A percentile compares a stretch with the other conserved stretches of the same genome.
Evolutionary conservation across 2,888 invertebrate species (phyloP).

Genomic region (Anoplius nigerrimus): DNA sequence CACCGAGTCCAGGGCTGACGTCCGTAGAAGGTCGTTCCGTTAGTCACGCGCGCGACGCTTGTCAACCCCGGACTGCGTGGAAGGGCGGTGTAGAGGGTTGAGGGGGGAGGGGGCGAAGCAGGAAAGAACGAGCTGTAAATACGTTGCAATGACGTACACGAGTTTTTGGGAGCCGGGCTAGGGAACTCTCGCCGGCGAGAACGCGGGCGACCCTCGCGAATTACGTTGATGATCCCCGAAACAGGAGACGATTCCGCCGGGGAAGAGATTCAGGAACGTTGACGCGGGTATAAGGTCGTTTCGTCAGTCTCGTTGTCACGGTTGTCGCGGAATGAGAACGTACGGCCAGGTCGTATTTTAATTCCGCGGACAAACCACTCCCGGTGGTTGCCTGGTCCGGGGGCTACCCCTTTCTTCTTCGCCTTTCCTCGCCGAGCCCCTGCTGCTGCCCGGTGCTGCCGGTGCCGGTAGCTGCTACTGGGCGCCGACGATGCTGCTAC

Average conservation of each 20-base stretch:
- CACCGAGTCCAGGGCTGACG: too few species aligned
- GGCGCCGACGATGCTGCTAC: constrained; percentile 33
- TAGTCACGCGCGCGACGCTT: too few species aligned
- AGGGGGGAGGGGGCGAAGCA: too few species aligned
- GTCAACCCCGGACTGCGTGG: too few species aligned
- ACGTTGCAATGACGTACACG: constrained; percentile 17
- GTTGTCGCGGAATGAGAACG: constrained; percentile 72
- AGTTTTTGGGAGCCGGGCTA: constrained; percentile 3
- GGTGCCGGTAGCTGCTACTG: constrained; percentile 33
- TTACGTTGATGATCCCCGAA: constrained; percentile 20
- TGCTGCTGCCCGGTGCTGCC: constrained; percentile 14
- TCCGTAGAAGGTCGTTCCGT: too few species aligned
- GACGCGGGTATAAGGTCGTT: constrained; percentile 66
- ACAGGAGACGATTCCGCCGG: constrained; percentile 50
- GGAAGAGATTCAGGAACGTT: constrained; percentile 45
- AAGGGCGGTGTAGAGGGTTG: too few species aligned
- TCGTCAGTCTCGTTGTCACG: constrained; percentile 72
- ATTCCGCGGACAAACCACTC: constrained; percentile 70
- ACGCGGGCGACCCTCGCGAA: neutral
- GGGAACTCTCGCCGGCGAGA: neutral
- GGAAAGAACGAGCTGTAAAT: constrained; percentile 32
- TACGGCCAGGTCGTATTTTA: constrained; percentile 74
- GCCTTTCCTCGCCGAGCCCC: constrained; percentile 59
- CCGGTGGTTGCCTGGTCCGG: constrained; percentile 44
- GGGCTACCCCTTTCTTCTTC: constrained; percentile 63